Evolutionary conservation across 2,888 invertebrate genomes (phyloP), one percentile per base, ranked within the genome.

Genomic region (Acanthosepion lycidas): DNA sequence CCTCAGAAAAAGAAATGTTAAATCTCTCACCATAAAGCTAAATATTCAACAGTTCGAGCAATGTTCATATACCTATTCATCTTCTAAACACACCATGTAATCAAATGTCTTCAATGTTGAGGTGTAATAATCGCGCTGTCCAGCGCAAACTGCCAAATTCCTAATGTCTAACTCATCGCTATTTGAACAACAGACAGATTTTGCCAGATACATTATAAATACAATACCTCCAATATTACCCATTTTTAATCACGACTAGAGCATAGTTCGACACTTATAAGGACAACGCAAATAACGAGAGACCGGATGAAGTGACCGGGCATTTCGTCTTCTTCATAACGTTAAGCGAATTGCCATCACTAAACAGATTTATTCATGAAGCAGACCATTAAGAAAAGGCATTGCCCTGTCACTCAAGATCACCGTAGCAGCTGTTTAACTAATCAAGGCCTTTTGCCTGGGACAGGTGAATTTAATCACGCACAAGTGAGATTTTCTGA

Each of bases 321-420:
- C 59, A 3, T 0, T 23, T 59, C 23, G 20, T 20, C 15, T n/a
- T 33, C 3, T 78, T n/a, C 78, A 33, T 33, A 78, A 78, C 12
- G 12, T 33, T 5, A 15, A 3, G 15, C 18, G 78, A 33, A 33
- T 33, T n/a, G n/a, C 78, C n/a, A 6, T 15, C n/a, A 78, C n/a
- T 78, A 15, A 78, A 78, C 78, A 15, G 78, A n/a, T n/a, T 78
- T 78, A 3, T 6, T n/a, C 78, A 78, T 5, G 78, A 78, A 78
- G 78, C 12, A 78, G 78, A 9, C 78, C 28, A 78, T 78, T 78
- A 78, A n/a, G n/a, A 3, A 9, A 78, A 78, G 0, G 78, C 78
- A 78, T 78, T n/a, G n/a, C 15, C 78, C n/a, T 78, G n/a, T 78
- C 78, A 78, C 78, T 78, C 78, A 78, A 78, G 78, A 78, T n/a